Evolutionary conservation across 23 tunicate species (phyloP).

Genomic region (Phallusia fumigata): DNA sequence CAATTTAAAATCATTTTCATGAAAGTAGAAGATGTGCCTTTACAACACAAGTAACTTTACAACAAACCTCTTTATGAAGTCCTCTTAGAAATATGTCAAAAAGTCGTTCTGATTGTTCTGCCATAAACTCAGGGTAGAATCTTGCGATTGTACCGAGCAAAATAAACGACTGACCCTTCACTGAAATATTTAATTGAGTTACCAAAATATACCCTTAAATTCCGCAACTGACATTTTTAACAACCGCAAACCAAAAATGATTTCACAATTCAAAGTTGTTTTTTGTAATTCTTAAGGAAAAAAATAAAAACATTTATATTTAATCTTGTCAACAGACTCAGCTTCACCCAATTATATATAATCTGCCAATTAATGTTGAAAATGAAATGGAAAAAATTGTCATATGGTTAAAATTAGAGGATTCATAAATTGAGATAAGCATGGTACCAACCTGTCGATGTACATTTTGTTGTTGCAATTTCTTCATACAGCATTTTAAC

Average conservation of each 20-base stretch:
- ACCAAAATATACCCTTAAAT: not conserved
- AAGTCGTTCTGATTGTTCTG: not conserved
- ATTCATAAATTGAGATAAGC: too few relatives aligned
- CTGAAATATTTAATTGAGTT: not conserved
- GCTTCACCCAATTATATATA: too few relatives aligned
- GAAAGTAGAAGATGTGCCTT: not conserved
- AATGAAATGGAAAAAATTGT: too few relatives aligned
- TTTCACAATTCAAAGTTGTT: not conserved
- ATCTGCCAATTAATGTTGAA: too few relatives aligned
- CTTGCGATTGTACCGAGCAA: not conserved
- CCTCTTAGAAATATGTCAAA: conserved; percentile 8
- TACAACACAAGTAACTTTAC: too few relatives aligned
- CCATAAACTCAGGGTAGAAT: not conserved
- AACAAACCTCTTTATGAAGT: not conserved
- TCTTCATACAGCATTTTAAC: conserved; percentile 7
- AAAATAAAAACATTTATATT: too few relatives aligned
- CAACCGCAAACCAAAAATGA: too few relatives aligned
- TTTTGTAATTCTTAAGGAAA: too few relatives aligned
- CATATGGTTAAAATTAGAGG: too few relatives aligned
- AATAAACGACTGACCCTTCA: not conserved
- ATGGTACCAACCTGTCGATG: not conserved
- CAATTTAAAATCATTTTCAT: not conserved
- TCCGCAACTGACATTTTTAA: too few relatives aligned
- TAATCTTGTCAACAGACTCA: too few relatives aligned
- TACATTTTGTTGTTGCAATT: not conserved